Evolutionary conservation across 2,113 vertebrate species (phyloP), one percentile per base, ranked within the genome.

Genomic region (Campylorhamphus procurvoides): DNA sequence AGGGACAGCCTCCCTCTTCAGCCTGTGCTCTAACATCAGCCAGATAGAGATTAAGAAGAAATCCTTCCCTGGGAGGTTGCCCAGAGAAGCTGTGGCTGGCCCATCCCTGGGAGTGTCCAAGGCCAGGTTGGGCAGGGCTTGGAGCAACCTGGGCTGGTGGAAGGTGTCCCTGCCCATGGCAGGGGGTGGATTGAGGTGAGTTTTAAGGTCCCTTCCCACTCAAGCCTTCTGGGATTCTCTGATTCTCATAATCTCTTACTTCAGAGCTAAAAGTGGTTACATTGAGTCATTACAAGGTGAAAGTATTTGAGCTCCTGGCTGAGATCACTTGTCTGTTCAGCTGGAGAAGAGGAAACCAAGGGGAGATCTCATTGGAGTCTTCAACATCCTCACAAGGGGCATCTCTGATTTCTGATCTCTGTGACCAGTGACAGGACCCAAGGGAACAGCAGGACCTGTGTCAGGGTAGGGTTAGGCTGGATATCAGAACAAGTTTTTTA

Each of bases 31-130:
- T 12, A 9, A 14, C 16, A 18, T 5, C 71, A 90, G 40, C 25
- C 53, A 68, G 0, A 1, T 0, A 35, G 63, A 35, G 31, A 10
- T 10, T 62, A 1, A 25, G 17, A 0, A 76, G 40, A 35, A 62
- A 53, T 78, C 46, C 18, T 19, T 69, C 20, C 27, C 64, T 60
- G 46, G 2, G 47, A 71, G 66, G n/a, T 14, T 67, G 44, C 35
- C 44, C 72, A 68, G 53, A 86, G 84, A 12, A 86, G 53, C 84
- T 60, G 72, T 9, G 72, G 83, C 72, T 67, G 83, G 35, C 62
- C 62, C 62, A 77, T 76, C 72, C 31, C 72, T 86, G 62, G 72
- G 2, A 59, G 31, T 86, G 62, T 2, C 72, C 83, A 25, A 67
- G 52, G 24, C 29, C 71, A 58, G 60, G 29, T 0, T 85, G 71